phyloP scores from a whole-genome alignment of 2,888 invertebrate species.

The Syrphus vitripennis region DNA sequence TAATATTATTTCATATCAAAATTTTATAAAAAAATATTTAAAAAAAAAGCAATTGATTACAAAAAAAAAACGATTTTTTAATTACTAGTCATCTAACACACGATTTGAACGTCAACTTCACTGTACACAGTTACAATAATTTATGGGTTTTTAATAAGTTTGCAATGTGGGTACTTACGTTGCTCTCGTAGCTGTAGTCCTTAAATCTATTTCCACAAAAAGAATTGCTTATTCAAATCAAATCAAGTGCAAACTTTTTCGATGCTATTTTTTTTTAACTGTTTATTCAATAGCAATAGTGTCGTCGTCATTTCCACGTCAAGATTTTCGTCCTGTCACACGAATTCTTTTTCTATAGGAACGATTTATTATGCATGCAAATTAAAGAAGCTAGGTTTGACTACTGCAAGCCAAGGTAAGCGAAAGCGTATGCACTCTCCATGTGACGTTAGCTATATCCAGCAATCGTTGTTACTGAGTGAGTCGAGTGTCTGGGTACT shows the following conservation, averaged over 20 bases:
- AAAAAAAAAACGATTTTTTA: constrained; percentile 34
- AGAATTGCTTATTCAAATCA: constrained; percentile 65
- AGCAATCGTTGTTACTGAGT: constrained; percentile 49
- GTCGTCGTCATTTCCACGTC: not conserved
- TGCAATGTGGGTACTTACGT: no score
- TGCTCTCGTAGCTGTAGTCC: constrained; percentile 33
- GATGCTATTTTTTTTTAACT: constrained; percentile 21
- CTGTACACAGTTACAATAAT: constrained; percentile 60
- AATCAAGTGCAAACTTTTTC: constrained; percentile 68
- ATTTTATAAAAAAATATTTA: no score
- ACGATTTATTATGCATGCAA: constrained; percentile 71
- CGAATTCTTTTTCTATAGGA: constrained; percentile 56
- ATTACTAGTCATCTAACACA: constrained; percentile 37
- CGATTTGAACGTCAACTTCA: constrained; percentile 32
- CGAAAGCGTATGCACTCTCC: constrained; percentile 67
- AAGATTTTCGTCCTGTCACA: constrained; percentile 39
- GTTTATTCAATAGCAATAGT: not conserved
- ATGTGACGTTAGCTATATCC: no score
- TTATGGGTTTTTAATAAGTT: no score
- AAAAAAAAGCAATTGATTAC: no score
- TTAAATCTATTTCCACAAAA: constrained; percentile 61
- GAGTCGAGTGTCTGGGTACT: constrained; percentile 58
- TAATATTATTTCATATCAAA: no score
- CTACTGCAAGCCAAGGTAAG: constrained; percentile 68
- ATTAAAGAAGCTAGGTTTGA: constrained; percentile 71